Percentiles rank a stretch among this genome's conserved stretches.
Conservation (phyloP, 2,888 invertebrate genomes). For the Brachycybe producta region DNA sequence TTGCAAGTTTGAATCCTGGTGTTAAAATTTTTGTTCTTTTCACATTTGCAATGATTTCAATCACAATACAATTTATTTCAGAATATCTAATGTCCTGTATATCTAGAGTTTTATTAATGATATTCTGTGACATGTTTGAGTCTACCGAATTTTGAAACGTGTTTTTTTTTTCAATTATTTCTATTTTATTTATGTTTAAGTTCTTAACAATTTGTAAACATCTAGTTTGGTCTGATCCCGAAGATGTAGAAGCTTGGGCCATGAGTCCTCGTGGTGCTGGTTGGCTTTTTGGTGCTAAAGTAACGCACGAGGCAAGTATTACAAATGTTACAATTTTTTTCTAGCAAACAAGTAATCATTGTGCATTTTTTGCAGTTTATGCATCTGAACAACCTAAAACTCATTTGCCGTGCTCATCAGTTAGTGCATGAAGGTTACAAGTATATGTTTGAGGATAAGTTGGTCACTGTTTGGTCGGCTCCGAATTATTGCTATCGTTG, state of each 20-base stretch:
- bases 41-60: too few species aligned
- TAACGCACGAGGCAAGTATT: slow-evolving; percentile 54
- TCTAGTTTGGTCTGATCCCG: slow-evolving; percentile 98
- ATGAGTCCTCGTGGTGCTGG: slow-evolving; percentile 94
- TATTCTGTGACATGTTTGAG: neutral
- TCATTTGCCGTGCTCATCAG: slow-evolving; percentile 97
- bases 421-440: slow-evolving; percentile 97
- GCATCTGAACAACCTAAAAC: slow-evolving; percentile 74
- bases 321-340: neutral
- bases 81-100: too few species aligned
- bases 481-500: slow-evolving; percentile 99
- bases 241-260: slow-evolving; percentile 86
- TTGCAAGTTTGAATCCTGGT: too few species aligned
- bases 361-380: slow-evolving; percentile 49
- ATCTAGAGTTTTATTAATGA: neutral
- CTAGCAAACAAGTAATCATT: neutral
- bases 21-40: too few species aligned
- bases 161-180: slow-evolving; percentile 20
- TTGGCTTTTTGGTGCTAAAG: slow-evolving; percentile 89
- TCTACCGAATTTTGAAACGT: too few species aligned
- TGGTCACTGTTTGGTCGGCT: slow-evolving; percentile 98
- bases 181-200: neutral
- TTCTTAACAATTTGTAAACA: slow-evolving; percentile 25
- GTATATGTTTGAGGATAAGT: slow-evolving; percentile 93
- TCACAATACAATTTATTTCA: too few species aligned